Base-by-base conservation (phyloP, 1,140 invertebrate species). In the Pentalonia nigronervosa region DNA sequence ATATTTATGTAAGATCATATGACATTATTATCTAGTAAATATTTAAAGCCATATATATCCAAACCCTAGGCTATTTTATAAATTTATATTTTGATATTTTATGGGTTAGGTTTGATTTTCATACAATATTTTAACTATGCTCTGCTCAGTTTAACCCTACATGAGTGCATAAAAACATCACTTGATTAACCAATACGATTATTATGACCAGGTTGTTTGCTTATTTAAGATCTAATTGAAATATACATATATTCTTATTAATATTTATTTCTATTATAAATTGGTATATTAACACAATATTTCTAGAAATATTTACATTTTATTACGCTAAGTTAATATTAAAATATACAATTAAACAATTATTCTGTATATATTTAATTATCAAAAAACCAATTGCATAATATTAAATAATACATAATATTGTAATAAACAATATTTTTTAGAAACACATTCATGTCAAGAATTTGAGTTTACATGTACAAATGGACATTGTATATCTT, bases 401-500 rank as follows among this genome's bases (percentile, higher is more conserved):
- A n/a, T 76, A 76, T n/a, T 67, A 30, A 30, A 14, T 11, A 53
- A 23, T 67, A 67, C 25, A 67, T 67, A 67, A 30, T 30, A 30
- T 67, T 76, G 17, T 84, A 23, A 45, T 30, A 45, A 25, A 84
- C n/a, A 56, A 36, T 89, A 45, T 45, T 45, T 94, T 94, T 34
- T 93, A 95, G 95, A 94, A 41, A 95, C 94, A 94, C 95, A 94
- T 25, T 94, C 94, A 87, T 96, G 95, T 94, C 93, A 94, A 25
- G 83, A 93, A 30, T 94, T 94, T 47, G 95, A 95, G 89, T 96
- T 95, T 94, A 94, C 94, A 30, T 96, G 95, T 94, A 94, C 94
- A 56, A 95, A 95, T 94, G 95, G 95, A 45, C 93, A 94, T 30
- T 96, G 95, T 94, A 94, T 96, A 90, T 94, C 95, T 9, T 93